Conservation (phyloP, 2,888 invertebrate genomes). For the Orchesella flavescens region DNA sequence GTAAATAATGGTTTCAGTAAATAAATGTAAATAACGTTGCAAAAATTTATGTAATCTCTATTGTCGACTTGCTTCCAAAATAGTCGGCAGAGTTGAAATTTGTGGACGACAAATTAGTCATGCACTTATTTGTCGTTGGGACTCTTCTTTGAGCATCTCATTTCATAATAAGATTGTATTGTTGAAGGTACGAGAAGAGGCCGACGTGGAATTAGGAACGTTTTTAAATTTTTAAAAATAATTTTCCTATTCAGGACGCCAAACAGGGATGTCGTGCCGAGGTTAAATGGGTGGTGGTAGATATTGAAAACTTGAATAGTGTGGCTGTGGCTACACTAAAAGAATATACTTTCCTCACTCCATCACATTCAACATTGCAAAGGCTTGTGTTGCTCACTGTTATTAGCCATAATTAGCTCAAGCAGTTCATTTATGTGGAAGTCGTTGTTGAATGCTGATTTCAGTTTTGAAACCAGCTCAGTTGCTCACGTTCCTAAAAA, state of each 20-base stretch:
- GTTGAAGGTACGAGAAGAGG: background rate
- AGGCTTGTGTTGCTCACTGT: no score
- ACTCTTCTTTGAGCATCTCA: background rate
- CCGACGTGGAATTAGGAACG: no score
- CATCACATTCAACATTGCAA: background rate
- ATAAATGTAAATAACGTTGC: background rate
- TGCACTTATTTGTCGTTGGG: background rate
- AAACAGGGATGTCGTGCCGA: background rate
- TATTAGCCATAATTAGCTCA: background rate
- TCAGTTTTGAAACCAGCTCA: background rate
- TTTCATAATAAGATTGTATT: background rate
- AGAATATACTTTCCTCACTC: background rate
- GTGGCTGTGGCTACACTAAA: no score
- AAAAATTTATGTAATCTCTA: background rate
- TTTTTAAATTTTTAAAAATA: no score
- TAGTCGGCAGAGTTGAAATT: background rate
- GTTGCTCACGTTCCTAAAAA: background rate
- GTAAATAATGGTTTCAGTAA: slow-evolving; percentile 11
- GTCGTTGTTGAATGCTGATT: background rate
- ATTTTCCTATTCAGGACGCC: no score
- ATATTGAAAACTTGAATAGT: background rate
- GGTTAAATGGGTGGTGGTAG: background rate
- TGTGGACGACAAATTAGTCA: background rate
- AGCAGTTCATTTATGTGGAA: background rate
- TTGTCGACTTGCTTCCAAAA: background rate